Evolutionary conservation across 2,888 invertebrate species (phyloP), one percentile per base, ranked within the genome.

Genomic region (Polymixis lichenea): DNA sequence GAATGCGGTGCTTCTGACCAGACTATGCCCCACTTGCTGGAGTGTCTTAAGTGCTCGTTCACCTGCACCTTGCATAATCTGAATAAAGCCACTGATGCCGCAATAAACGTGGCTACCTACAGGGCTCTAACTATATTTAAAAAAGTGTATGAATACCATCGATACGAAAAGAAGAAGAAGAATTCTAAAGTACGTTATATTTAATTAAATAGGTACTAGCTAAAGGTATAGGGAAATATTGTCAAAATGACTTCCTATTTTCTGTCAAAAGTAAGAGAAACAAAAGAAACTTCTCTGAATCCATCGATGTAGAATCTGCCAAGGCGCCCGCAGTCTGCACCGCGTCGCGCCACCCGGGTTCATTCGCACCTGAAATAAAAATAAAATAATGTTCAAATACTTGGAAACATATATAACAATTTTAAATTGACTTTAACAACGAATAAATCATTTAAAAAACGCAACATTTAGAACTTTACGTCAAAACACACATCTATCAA

Each of bases 401-500:
- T 69, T 75, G 64, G 58, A 72, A 82, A 73, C 67, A 83, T 65
- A 75, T 72, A 78, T 73, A 49, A 72, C 56, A 72, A 60, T 25
- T 72, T 82, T 56, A 70, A 81, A 74, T 46, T 51, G 6, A 64
- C 65, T n/a, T 49, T 55, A 65, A 72, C 4, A 68, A 28, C 32
- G 51, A 65, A 76, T 77, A 72, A 43, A 75, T 71, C 49, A 73
- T 72, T 65, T 9, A 32, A 55, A n/a, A 69, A 77, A 49, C 28
- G 53, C 61, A 75, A 70, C 9, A 75, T 76, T 79, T 75, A 71
- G 65, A 79, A 71, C 38, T 66, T 55, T 65, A 69, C 53, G 72
- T 77, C 68, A 74, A 77, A 80, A 86, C 83, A 89, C 76, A 83
- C 86, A 94, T 95, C 93, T 84, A 94, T 95, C 93, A 93, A 87